A percentile compares a stretch with the other conserved stretches of the same genome.
Evolutionary conservation across 1,140 invertebrate genomes (phyloP).

Genomic region (Probaryconus sp.): DNA sequence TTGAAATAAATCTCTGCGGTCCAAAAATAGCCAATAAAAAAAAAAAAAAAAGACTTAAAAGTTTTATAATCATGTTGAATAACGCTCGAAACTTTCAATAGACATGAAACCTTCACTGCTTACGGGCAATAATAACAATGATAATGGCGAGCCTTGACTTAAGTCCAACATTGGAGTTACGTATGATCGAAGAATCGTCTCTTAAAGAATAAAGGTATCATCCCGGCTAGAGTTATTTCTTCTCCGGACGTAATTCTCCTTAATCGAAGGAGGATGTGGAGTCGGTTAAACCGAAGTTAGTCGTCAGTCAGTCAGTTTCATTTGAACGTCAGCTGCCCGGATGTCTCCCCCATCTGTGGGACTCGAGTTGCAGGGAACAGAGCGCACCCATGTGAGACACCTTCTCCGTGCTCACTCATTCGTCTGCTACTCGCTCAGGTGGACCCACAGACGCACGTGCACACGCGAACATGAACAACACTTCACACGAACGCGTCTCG

Average conservation of each 20-base stretch:
- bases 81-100: no score
- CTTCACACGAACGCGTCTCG: constrained; percentile 53
- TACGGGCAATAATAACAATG: no score
- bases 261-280: constrained; percentile 79
- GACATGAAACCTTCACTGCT: no score
- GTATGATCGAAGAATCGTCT: no score
- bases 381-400: constrained; percentile 78
- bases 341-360: constrained; percentile 78
- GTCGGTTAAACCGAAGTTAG: constrained; percentile 79
- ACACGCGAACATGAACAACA: constrained; percentile 53
- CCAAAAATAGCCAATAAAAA: no score
- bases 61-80: no score
- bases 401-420: constrained; percentile 72
- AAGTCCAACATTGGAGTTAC: no score
- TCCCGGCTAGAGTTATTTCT: constrained; percentile 26
- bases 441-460: constrained; percentile 68
- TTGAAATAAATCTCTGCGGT: no score
- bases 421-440: constrained; percentile 72
- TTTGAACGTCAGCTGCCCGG: constrained; percentile 79
- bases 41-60: no score
- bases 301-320: constrained; percentile 78
- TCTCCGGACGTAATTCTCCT: constrained; percentile 77
- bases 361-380: constrained; percentile 76
- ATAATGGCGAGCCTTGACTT: no score
- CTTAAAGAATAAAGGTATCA: constrained; percentile 42